phyloP scores from a whole-genome alignment of 2,797 vertebrate genomes.

The Oryzias dopingdopingensis region DNA sequence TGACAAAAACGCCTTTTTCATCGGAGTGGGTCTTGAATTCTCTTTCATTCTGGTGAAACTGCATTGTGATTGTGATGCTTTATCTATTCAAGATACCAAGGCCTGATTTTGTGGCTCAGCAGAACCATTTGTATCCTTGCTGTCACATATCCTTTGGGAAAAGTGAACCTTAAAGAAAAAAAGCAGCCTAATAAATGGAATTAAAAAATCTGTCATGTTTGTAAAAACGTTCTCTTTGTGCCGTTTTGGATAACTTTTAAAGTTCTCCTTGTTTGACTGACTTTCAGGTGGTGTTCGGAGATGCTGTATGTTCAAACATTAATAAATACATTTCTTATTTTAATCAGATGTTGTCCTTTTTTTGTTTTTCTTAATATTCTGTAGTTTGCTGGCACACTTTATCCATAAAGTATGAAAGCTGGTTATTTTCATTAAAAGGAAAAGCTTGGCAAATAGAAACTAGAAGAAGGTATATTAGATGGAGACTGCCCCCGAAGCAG shows the following conservation, averaged over 20 bases:
- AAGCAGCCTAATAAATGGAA: slow-evolving; percentile 22
- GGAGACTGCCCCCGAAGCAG: slow-evolving; percentile 63
- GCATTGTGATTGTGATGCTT: slow-evolving; percentile 42
- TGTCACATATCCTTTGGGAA: slow-evolving; percentile 78
- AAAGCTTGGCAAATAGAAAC: slow-evolving; percentile 57
- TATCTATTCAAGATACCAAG: slow-evolving; percentile 79
- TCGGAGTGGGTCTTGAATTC: background rate
- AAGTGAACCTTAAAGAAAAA: slow-evolving; percentile 6
- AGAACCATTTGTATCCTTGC: slow-evolving; percentile 79
- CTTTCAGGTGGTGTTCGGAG: slow-evolving; percentile 59
- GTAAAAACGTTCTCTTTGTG: background rate
- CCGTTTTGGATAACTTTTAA: slow-evolving; percentile 29
- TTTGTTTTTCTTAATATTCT: slow-evolving; percentile 12
- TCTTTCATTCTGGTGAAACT: background rate
- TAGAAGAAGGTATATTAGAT: slow-evolving; percentile 51
- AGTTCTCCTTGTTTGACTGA: slow-evolving; percentile 56
- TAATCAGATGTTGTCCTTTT: slow-evolving; percentile 20
- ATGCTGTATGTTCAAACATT: slow-evolving; percentile 33
- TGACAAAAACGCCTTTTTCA: no score
- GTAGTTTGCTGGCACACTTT: slow-evolving; percentile 3
- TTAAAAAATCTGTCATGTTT: no score
- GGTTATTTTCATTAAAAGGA: slow-evolving; percentile 12
- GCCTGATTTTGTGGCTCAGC: slow-evolving; percentile 73
- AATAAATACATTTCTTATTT: slow-evolving; percentile 56
- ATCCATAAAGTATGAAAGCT: slow-evolving; percentile 41